Evolutionary conservation across 2,888 invertebrate species (phyloP).

Genomic region (Eristalinus aeneus): DNA sequence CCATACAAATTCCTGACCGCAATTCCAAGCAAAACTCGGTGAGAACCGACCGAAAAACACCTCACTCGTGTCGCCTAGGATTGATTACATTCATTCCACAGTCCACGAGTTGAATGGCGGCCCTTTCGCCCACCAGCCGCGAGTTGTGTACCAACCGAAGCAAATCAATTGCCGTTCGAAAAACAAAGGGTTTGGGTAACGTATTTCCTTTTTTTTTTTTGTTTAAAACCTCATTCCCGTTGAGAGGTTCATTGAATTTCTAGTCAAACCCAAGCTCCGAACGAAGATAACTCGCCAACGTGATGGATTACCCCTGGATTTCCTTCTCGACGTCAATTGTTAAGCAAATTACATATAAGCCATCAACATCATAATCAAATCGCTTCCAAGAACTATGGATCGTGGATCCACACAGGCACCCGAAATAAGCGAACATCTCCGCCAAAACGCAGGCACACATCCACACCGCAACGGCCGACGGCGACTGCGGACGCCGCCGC

Average conservation of each 20-base stretch:
- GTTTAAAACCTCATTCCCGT: neutral
- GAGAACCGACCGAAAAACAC: too few species aligned
- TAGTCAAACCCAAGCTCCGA: neutral
- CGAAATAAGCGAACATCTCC: neutral
- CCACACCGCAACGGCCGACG: neutral
- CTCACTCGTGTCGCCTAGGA: neutral
- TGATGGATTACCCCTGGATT: neutral
- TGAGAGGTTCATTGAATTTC: neutral
- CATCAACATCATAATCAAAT: constrained; percentile 46
- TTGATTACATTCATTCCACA: neutral
- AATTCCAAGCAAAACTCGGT: too few species aligned
- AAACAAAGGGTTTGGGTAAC: neutral
- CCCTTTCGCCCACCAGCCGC: neutral
- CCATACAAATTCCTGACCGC: too few species aligned
- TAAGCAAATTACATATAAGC: constrained; percentile 26
- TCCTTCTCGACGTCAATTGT: constrained; percentile 20
- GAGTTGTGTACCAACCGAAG: neutral
- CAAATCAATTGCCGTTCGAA: neutral
- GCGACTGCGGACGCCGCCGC: neutral
- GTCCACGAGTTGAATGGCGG: neutral
- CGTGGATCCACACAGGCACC: neutral
- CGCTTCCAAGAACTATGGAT: constrained; percentile 35
- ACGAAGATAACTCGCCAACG: neutral
- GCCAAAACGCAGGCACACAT: neutral
- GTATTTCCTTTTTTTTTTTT: too few species aligned